Evolutionary conservation across 1,140 invertebrate species (phyloP).

Genomic region (Halotydeus destructor): DNA sequence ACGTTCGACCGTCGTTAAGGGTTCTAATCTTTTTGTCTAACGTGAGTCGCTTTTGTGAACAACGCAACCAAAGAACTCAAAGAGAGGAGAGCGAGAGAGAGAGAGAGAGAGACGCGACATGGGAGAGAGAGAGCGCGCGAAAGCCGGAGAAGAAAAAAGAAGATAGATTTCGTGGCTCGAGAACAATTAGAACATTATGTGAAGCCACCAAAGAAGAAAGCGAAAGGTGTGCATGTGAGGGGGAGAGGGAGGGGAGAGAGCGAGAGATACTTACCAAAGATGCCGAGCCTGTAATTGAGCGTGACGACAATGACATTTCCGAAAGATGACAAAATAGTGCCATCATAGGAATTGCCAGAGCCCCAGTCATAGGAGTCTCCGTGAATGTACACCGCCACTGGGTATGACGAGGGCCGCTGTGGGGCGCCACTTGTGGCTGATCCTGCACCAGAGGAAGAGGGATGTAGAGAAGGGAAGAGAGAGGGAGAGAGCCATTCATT

Average conservation of each 20-base stretch:
- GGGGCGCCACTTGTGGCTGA: not conserved
- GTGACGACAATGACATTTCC: constrained; percentile 78
- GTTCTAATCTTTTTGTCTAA: too few species aligned
- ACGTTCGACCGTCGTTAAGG: too few species aligned
- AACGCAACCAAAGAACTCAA: too few species aligned
- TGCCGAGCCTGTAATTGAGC: constrained; percentile 73
- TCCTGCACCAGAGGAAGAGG: constrained; percentile 6
- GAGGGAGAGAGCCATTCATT: not conserved
- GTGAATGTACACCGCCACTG: constrained; percentile 72
- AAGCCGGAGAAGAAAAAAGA: too few species aligned
- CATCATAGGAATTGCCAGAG: constrained; percentile 77
- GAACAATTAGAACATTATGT: too few species aligned
- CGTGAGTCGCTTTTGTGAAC: too few species aligned
- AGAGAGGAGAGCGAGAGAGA: too few species aligned
- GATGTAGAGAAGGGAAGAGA: constrained; percentile 2
- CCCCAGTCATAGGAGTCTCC: constrained; percentile 77
- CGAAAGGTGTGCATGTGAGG: too few species aligned
- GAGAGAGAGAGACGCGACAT: too few species aligned
- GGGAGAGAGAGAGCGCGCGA: too few species aligned
- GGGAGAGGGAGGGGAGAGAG: not conserved
- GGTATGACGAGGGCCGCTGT: constrained; percentile 27
- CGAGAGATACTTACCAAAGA: constrained; percentile 69
- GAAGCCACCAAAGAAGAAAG: too few species aligned
- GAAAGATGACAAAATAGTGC: constrained; percentile 60
- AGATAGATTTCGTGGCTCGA: too few species aligned